These are phyloP conservation scores for Trachelus tabidus DNA, from an alignment of 2,888 invertebrate genomes.

Conservation along the genomic window DNA sequence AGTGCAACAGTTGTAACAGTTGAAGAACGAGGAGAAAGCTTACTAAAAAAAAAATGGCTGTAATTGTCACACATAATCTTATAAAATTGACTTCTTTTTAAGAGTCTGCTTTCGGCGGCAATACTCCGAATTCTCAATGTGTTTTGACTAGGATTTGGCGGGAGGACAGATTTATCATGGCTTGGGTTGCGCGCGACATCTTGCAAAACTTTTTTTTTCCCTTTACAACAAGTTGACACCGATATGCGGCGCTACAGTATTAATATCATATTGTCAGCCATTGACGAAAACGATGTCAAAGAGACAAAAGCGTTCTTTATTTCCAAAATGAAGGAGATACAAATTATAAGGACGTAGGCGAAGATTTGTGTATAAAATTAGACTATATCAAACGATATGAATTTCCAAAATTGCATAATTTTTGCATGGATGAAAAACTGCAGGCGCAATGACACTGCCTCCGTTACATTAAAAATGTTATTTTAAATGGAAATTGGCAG, in stretches of 20 bases:
- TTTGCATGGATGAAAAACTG: background rate
- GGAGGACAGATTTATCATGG: background rate
- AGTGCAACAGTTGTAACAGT: background rate
- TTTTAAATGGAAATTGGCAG: background rate
- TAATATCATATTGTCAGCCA: background rate
- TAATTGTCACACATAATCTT: background rate
- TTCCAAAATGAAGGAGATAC: background rate
- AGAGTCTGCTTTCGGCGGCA: background rate
- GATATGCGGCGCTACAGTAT: background rate
- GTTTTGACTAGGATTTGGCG: constrained; percentile 1
- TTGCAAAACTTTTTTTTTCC: background rate
- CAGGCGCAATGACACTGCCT: background rate
- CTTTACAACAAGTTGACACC: background rate
- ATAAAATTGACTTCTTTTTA: background rate
- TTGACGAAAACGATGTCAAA: background rate
- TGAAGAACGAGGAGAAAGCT: background rate
- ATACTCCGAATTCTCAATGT: background rate
- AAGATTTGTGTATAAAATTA: background rate
- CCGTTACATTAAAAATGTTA: background rate
- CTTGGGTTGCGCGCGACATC: constrained; percentile 8
- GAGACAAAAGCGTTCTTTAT: background rate
- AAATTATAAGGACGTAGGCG: background rate
- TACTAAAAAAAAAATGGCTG: background rate
- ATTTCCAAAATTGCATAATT: background rate
- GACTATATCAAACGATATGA: background rate